Evolutionary conservation across 2,797 vertebrate genomes (phyloP).

Genomic region (Hafferia zeledoni): DNA sequence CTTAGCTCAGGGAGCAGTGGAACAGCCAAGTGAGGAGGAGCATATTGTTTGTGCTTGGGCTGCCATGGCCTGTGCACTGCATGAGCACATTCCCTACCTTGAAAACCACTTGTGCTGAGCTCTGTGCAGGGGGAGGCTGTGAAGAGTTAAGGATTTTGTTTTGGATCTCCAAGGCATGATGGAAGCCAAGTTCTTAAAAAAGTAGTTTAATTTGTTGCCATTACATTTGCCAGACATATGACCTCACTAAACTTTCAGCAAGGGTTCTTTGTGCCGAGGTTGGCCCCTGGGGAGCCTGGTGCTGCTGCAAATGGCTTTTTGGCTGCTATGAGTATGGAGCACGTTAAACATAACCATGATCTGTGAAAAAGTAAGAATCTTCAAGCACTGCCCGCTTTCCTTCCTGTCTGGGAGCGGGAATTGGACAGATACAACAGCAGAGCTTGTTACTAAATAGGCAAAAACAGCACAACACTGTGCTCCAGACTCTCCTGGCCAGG

Average conservation of each 20-base stretch:
- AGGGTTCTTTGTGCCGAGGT: conserved; percentile 62
- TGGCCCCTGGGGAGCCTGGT: conserved; percentile 27
- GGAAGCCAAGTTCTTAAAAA: conserved; percentile 69
- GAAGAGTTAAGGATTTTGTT: conserved; percentile 58
- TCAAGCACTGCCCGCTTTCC: conserved; percentile 83
- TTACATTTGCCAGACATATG: conserved; percentile 69
- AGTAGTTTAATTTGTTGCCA: conserved; percentile 72
- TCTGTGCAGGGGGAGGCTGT: not conserved
- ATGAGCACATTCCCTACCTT: not conserved
- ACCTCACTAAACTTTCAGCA: conserved; percentile 72
- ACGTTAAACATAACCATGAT: conserved; percentile 59
- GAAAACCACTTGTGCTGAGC: not conserved
- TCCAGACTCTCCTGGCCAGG: not conserved
- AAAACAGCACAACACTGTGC: not conserved
- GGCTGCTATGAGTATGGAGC: conserved; percentile 33
- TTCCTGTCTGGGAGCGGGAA: conserved; percentile 81
- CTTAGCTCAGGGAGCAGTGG: not conserved
- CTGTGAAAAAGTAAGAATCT: conserved; percentile 74
- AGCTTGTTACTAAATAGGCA: conserved; percentile 18
- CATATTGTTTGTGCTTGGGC: not conserved
- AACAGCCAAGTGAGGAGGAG: not conserved
- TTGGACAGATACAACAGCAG: not conserved
- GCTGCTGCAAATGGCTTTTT: conserved; percentile 63
- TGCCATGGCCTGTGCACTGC: accelerated
- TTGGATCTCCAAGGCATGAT: conserved; percentile 40